Base-by-base conservation (phyloP, 64 coral and sea anemone species). In the Hydrozoanthus tunicans region DNA sequence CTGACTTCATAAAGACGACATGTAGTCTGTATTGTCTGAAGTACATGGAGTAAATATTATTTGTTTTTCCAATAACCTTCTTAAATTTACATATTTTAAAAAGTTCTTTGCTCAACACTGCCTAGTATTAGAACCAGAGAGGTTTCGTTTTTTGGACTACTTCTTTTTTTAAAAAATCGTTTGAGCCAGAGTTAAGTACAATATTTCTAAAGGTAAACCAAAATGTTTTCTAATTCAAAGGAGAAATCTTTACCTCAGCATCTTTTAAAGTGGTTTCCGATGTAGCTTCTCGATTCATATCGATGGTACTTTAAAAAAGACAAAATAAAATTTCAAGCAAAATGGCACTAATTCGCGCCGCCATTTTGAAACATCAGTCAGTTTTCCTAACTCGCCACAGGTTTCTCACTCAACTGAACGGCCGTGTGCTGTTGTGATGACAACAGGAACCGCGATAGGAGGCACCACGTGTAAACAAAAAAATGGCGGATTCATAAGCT, bases 401-500 rank as follows among this genome's bases (percentile, higher is more conserved):
- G 7, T 56, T 75, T 72, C 56, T 58, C 55, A 70, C 32, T 43
- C 32, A 43, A 43, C 32, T 43, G 32, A 43, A 1, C 32, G 32
- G 59, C 55, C 56, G 84, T 74, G 53, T 23, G 84, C 70, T 88
- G 84, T 75, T 88, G 32, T 43, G 32, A 88, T 88, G 84, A 72
- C 68, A 73, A 88, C 84, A 69, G 17, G 7, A 20, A 9, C 54
- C 56, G 55, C 5, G 54, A n/a, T 15, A 32, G 15, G 7, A 43
- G 6, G 56, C 26, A 32, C 73, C 68, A 88, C 68, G 68, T 88
- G 68, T 88, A 88, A 88, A 88, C 84, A 88, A 56, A 86, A 74
- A 24, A 12, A 73, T 88, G 84, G 84, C 68, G 84, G 84, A 88
- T 56, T 74, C 20, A 74, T 60, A 59, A 61, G 24, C 5, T 74